phyloP scores from a whole-genome alignment of 1,140 invertebrate genomes.

The Drosophila albomicans region DNA sequence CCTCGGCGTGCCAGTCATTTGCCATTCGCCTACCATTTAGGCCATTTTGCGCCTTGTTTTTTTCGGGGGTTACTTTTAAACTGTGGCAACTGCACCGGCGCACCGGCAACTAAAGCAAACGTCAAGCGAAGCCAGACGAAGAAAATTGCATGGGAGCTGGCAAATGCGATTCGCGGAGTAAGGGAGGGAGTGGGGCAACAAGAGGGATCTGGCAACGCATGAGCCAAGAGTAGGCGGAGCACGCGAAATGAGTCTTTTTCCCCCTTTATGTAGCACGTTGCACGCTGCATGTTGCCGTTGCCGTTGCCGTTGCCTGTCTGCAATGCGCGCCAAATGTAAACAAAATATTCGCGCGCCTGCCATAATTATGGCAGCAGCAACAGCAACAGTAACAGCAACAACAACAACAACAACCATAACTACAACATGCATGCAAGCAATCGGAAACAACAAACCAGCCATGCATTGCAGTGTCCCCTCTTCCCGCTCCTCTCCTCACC shows the following conservation, averaged over 20 bases:
- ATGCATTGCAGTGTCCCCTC: conserved; percentile 59
- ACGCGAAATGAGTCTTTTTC: conserved; percentile 75
- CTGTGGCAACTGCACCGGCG: conserved; percentile 19
- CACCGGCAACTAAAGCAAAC: conserved; percentile 35
- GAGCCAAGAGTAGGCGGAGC: conserved; percentile 77
- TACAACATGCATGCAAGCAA: conserved; percentile 22
- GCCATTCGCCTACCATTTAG: conserved; percentile 53
- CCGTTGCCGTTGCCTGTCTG: conserved; percentile 67
- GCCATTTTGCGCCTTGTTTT: conserved; percentile 71
- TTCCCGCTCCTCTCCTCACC: background rate
- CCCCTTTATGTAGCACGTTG: conserved; percentile 21
- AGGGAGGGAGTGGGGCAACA: conserved; percentile 26
- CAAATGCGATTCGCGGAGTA: background rate
- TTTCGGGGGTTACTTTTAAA: conserved; percentile 52
- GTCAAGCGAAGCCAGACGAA: conserved; percentile 53
- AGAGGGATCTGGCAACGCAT: conserved; percentile 34
- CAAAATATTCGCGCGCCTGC: conserved; percentile 83
- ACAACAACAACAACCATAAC: conserved; percentile 30
- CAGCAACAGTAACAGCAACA: conserved; percentile 50
- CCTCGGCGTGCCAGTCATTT: background rate
- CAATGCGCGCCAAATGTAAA: conserved; percentile 81
- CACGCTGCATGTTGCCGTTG: conserved; percentile 15
- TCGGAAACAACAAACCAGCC: conserved; percentile 51
- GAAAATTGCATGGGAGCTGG: conserved; percentile 58
- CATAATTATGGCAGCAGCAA: conserved; percentile 78